Evolutionary conservation across 2,113 vertebrate genomes (phyloP).

Genomic region (Indri indri): DNA sequence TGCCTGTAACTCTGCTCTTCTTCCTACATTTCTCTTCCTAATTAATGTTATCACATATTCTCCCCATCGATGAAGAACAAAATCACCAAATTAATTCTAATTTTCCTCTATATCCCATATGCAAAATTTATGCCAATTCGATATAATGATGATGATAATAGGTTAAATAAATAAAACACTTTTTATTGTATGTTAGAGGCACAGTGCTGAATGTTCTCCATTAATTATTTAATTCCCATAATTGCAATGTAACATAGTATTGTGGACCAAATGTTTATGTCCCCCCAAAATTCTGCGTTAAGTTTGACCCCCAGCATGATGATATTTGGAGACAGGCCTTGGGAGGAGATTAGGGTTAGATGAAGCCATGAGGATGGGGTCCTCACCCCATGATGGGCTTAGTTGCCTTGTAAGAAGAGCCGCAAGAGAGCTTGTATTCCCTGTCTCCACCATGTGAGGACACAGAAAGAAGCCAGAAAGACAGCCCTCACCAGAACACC

Average conservation of each 20-base stretch:
- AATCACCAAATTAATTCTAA: background rate
- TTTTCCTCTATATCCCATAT: background rate
- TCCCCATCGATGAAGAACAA: background rate
- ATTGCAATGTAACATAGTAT: background rate
- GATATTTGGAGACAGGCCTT: background rate
- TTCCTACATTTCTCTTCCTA: background rate
- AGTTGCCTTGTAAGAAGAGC: background rate
- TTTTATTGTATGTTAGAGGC: background rate
- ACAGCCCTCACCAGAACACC: background rate
- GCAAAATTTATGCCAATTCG: background rate
- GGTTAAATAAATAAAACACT: background rate
- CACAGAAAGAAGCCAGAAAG: background rate
- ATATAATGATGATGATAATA: background rate
- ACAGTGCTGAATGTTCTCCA: background rate
- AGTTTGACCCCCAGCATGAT: background rate
- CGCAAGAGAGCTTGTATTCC: background rate
- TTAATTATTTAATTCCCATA: background rate
- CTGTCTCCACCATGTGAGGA: background rate
- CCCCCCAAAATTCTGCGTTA: background rate
- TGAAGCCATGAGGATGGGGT: background rate
- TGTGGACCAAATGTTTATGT: background rate
- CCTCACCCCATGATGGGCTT: background rate
- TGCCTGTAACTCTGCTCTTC: background rate
- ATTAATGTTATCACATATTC: background rate
- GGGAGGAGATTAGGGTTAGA: background rate